Percentiles rank a stretch among this genome's conserved stretches.
Conservation (phyloP, 2,797 vertebrate genomes). For the Trichosurus vulpecula region DNA sequence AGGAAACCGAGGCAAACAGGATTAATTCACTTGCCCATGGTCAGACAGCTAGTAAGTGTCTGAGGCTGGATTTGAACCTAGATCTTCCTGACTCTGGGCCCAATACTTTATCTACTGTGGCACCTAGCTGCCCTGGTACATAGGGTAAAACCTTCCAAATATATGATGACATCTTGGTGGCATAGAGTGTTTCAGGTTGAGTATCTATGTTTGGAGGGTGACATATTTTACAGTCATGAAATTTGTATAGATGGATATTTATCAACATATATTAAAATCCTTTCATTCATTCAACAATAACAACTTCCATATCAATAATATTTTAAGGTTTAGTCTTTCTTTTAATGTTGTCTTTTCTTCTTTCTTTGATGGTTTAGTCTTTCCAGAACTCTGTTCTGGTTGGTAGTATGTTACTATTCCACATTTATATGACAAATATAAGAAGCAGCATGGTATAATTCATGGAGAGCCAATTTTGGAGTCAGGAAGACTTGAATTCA, state of each 20-base stretch:
- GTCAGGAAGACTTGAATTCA: not conserved
- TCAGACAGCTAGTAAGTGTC: not conserved
- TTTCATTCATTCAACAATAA: no score
- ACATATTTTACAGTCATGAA: not conserved
- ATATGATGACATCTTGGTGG: not conserved
- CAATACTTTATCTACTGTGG: not conserved
- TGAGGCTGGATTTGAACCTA: not conserved
- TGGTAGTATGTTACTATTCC: not conserved
- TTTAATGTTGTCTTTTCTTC: no score
- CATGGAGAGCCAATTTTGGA: no score
- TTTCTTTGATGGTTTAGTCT: not conserved
- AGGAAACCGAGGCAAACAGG: not conserved
- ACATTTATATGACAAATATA: not conserved
- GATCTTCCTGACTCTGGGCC: not conserved
- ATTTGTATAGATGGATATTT: no score
- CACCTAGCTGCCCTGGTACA: not conserved
- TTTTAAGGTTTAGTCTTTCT: not conserved
- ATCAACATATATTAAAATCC: no score
- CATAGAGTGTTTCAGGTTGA: not conserved
- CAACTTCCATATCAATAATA: no score
- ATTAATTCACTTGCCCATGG: not conserved
- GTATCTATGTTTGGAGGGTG: not conserved
- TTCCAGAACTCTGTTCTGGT: not conserved
- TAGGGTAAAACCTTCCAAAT: not conserved
- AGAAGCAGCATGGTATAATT: no score